phyloP scores from a whole-genome alignment of 1,140 invertebrate genomes.

The Diprion similis region DNA sequence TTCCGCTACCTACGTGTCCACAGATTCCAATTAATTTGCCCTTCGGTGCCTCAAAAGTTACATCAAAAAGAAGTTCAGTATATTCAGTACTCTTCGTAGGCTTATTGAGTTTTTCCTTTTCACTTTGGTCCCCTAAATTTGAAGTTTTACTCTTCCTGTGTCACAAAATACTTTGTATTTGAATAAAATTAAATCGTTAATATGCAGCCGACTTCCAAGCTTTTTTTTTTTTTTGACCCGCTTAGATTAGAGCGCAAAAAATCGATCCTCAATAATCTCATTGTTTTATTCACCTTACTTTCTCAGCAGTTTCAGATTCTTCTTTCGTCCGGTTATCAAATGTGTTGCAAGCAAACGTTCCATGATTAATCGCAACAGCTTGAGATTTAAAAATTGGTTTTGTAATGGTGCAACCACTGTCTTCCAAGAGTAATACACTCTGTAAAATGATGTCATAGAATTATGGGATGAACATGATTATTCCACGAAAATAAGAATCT shows the following conservation, averaged over 20 bases:
- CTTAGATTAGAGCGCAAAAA: too few species aligned
- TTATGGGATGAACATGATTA: too few species aligned
- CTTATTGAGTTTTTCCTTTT: constrained; percentile 13
- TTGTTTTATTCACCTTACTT: constrained; percentile 34
- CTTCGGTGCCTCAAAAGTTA: constrained; percentile 53
- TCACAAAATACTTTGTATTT: background rate
- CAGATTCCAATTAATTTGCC: constrained; percentile 71
- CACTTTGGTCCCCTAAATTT: constrained; percentile 10
- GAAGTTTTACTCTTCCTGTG: constrained; percentile 25
- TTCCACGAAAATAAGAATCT: too few species aligned
- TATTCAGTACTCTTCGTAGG: constrained; percentile 25
- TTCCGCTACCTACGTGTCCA: constrained; percentile 73
- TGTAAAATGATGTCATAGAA: constrained; percentile 27
- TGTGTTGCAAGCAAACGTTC: constrained; percentile 62
- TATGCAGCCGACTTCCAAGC: constrained; percentile 21
- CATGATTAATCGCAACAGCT: constrained; percentile 64
- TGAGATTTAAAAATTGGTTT: constrained; percentile 58
- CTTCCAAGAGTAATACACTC: constrained; percentile 60
- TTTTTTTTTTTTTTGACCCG: constrained; percentile 35
- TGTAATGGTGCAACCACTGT: constrained; percentile 51
- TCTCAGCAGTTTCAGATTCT: constrained; percentile 27
- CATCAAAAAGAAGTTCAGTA: constrained; percentile 48
- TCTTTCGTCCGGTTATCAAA: constrained; percentile 29
- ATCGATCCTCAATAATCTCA: too few species aligned
- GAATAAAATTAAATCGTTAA: too few species aligned